phyloP scores from a whole-genome alignment of 1,140 invertebrate species.

The Littorina saxatilis region DNA sequence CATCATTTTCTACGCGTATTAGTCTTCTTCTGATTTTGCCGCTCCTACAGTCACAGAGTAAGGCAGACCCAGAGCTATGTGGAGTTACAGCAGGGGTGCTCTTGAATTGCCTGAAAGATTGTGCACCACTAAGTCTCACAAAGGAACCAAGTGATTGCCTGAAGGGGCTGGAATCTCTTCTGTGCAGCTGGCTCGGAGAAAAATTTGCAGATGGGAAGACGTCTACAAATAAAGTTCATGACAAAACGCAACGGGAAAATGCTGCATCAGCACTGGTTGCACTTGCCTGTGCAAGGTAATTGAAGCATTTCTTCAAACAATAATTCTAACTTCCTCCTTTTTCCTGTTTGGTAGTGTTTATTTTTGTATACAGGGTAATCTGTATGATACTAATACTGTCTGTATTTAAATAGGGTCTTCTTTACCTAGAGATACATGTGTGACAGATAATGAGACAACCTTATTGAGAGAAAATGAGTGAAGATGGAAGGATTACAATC shows the following conservation, averaged over 20 bases:
- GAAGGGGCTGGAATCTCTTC: slow-evolving; percentile 71
- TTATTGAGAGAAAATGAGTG: too few relatives aligned
- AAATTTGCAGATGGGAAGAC: slow-evolving; percentile 42
- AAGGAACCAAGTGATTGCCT: slow-evolving; percentile 75
- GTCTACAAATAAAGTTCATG: slow-evolving; percentile 44
- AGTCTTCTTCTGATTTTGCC: slow-evolving; percentile 72
- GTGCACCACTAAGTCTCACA: slow-evolving; percentile 70
- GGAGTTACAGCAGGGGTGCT: slow-evolving; percentile 70
- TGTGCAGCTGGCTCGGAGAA: slow-evolving; percentile 73
- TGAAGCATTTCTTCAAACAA: slow-evolving; percentile 25
- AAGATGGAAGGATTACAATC: too few relatives aligned
- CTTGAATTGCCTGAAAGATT: slow-evolving; percentile 71
- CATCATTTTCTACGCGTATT: slow-evolving; percentile 73
- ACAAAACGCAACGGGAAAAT: slow-evolving; percentile 64
- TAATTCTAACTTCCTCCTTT: too few relatives aligned
- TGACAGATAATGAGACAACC: too few relatives aligned
- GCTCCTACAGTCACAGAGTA: slow-evolving; percentile 73
- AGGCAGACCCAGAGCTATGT: slow-evolving; percentile 69
- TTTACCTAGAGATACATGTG: too few relatives aligned
- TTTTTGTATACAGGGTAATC: too few relatives aligned
- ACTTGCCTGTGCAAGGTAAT: slow-evolving; percentile 72
- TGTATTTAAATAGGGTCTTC: too few relatives aligned
- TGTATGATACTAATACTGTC: too few relatives aligned
- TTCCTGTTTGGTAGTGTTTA: too few relatives aligned
- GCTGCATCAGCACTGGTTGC: slow-evolving; percentile 73